Percentiles rank a stretch among this genome's conserved stretches.
These are phyloP conservation scores for Polylopha cassiicola DNA, from an alignment of 2,888 invertebrate genomes.

Conservation along the genomic window DNA sequence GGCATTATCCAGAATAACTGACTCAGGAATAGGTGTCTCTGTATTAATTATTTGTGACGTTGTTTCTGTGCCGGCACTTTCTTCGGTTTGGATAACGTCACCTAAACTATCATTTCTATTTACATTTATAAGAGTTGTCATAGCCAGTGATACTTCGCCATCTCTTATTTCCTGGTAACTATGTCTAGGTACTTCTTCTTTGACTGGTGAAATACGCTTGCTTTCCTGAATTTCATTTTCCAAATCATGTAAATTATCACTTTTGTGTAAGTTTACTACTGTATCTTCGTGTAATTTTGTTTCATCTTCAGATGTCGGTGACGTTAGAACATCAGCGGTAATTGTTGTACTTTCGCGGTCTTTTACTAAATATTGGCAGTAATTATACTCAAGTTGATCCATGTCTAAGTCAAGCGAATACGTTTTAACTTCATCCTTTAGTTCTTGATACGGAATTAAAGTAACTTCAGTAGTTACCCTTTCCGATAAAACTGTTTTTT, in stretches of 20 bases:
- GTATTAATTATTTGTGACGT: no score
- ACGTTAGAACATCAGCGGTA: not conserved
- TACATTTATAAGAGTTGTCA: no score
- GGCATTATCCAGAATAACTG: no score
- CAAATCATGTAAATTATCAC: not conserved
- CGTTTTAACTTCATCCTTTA: slow-evolving; percentile 55
- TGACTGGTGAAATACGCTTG: slow-evolving; percentile 13
- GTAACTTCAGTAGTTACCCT: slow-evolving; percentile 23
- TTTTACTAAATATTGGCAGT: slow-evolving; percentile 40
- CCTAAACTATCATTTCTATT: no score
- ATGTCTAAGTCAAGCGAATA: slow-evolving; percentile 55
- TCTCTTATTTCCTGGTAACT: slow-evolving; percentile 29
- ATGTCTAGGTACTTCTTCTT: slow-evolving; percentile 28
- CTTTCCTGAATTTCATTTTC: slow-evolving; percentile 1
- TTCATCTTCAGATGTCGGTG: no score
- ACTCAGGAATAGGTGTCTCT: no score
- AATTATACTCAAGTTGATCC: slow-evolving; percentile 51
- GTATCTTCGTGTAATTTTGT: not conserved
- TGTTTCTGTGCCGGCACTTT: no score
- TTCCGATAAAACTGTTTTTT: slow-evolving; percentile 33
- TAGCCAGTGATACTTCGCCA: slow-evolving; percentile 24
- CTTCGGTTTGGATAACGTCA: no score
- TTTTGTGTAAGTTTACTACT: slow-evolving; percentile 4
- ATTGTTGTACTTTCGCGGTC: slow-evolving; percentile 25
- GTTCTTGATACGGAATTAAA: slow-evolving; percentile 48